These are phyloP conservation scores for Turritopsis rubra DNA, from an alignment of 30 jellyfish, hydroid and myxozoan genomes.

Conservation along the genomic window DNA sequence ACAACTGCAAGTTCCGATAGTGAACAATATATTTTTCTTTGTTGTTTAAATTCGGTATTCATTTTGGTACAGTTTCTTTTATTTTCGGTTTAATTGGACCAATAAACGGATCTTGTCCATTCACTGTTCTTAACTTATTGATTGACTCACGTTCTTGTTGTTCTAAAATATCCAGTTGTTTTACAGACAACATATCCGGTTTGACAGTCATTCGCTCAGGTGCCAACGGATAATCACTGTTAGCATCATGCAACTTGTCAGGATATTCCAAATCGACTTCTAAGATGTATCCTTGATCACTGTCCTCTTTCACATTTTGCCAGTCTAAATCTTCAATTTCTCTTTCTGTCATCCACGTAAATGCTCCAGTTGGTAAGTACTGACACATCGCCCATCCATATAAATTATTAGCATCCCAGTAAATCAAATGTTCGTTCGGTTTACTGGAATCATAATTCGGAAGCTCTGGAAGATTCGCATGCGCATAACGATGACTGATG, in stretches of 20 bases:
- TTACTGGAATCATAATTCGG: neutral
- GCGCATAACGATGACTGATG: conserved; percentile 17
- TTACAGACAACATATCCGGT: too few species aligned
- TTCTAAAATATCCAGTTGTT: neutral
- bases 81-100: neutral
- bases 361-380: conserved; percentile 57
- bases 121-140: neutral
- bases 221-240: too few species aligned
- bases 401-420: conserved; percentile 64
- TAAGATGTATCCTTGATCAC: too few species aligned
- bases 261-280: too few species aligned
- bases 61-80: conserved; percentile 1
- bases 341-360: conserved; percentile 31
- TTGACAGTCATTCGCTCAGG: too few species aligned
- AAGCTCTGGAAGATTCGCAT: conserved; percentile 17
- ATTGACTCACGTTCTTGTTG: neutral
- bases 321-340: conserved; percentile 22
- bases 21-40: conserved; percentile 45
- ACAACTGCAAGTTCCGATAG: conserved; percentile 35
- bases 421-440: conserved; percentile 26
- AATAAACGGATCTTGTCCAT: neutral
- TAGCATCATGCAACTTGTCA: too few species aligned
- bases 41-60: conserved; percentile 37
- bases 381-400: conserved; percentile 83
- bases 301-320: too few species aligned